Evolutionary conservation across 2,113 vertebrate genomes (phyloP).

Genomic region (Erythrocercus mccallii): DNA sequence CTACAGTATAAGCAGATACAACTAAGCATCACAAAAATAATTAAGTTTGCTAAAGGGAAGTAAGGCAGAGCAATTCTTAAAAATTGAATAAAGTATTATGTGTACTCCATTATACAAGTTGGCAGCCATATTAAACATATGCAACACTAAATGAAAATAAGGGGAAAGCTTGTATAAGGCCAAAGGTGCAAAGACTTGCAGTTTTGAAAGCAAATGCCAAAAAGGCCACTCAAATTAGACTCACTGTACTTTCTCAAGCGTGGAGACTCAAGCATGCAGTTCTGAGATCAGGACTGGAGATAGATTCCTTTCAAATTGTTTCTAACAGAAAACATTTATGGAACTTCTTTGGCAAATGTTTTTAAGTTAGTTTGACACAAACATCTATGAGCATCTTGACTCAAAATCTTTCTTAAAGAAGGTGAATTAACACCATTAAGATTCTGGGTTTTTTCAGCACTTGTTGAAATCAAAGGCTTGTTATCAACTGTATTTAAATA

Average conservation of each 20-base stretch:
- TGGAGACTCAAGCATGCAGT: constrained; percentile 71
- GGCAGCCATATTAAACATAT: constrained; percentile 42
- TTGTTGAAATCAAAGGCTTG: constrained; percentile 65
- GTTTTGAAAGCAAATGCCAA: constrained; percentile 74
- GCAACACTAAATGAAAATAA: constrained; percentile 42
- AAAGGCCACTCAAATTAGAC: constrained; percentile 67
- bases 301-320: constrained; percentile 48
- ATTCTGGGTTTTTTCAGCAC: constrained; percentile 57
- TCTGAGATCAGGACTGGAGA: constrained; percentile 57
- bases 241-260: constrained; percentile 64
- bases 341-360: constrained; percentile 82
- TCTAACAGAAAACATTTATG: constrained; percentile 55
- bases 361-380: constrained; percentile 70
- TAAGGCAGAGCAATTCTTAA: constrained; percentile 52
- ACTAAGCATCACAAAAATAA: constrained; percentile 41
- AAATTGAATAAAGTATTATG: constrained; percentile 21
- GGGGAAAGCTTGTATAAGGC: constrained; percentile 83
- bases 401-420: constrained; percentile 53
- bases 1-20: constrained; percentile 1
- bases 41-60: not conserved
- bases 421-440: constrained; percentile 57
- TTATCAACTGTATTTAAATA: constrained; percentile 42
- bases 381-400: constrained; percentile 58
- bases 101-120: constrained; percentile 12
- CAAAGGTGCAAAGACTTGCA: constrained; percentile 75